phyloP scores from a whole-genome alignment of 35 echinoderm and acorn worm genomes.

The Antedon bifida region DNA sequence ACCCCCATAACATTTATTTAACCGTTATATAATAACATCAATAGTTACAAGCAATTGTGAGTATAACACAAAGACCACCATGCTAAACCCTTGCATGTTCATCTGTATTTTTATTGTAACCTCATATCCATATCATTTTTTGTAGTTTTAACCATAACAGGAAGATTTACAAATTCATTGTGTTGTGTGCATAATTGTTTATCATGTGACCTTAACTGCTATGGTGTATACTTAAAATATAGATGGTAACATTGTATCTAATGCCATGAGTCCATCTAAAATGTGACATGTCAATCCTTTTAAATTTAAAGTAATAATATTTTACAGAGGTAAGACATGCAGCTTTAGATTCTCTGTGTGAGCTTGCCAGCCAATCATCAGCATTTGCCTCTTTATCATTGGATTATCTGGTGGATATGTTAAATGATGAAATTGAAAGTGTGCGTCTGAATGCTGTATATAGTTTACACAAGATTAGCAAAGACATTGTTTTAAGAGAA shows the following conservation, averaged over 20 bases:
- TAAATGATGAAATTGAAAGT: constrained; percentile 94
- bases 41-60: neutral
- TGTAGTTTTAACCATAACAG: no score
- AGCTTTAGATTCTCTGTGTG: constrained; percentile 90
- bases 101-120: no score
- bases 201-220: no score
- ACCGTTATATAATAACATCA: neutral
- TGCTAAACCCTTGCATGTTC: no score
- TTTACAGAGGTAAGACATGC: constrained; percentile 63
- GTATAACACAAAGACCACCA: no score
- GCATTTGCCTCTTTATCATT: constrained; percentile 67
- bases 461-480: constrained; percentile 72
- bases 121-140: no score
- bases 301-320: neutral
- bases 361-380: constrained; percentile 77
- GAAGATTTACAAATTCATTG: no score
- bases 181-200: no score
- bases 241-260: neutral
- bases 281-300: neutral
- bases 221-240: no score
- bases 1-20: no score
- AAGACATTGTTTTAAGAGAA: constrained; percentile 65
- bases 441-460: constrained; percentile 87
- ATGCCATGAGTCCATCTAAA: neutral
- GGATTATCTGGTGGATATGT: constrained; percentile 98